phyloP scores from a whole-genome alignment of 2,888 invertebrate species.

The Coenonympha glycerion region DNA sequence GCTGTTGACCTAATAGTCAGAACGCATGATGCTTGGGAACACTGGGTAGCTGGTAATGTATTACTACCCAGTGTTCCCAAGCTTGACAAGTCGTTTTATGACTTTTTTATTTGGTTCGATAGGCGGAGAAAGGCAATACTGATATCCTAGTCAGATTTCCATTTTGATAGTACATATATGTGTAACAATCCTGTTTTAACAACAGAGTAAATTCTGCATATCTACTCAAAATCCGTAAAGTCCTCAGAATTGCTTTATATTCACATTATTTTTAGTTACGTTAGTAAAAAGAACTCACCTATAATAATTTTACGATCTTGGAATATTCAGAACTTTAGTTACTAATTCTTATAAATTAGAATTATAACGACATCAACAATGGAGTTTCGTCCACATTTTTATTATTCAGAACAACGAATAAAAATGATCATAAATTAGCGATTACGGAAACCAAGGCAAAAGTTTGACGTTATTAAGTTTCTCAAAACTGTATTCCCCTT shows the following conservation, averaged over 20 bases:
- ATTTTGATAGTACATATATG: constrained; percentile 10
- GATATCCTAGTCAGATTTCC: constrained; percentile 57
- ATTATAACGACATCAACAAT: background rate
- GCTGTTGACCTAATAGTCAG: constrained; percentile 63
- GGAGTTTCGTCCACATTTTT: background rate
- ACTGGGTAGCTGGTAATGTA: no score
- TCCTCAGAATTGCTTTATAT: no score
- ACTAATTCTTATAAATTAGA: background rate
- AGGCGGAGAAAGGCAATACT: constrained; percentile 67
- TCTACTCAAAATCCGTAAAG: no score
- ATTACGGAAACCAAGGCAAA: background rate
- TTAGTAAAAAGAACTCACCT: no score
- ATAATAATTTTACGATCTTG: background rate
- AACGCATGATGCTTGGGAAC: constrained; percentile 54
- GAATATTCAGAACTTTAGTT: background rate
- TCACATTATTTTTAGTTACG: no score
- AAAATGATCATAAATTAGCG: background rate
- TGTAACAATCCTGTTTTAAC: constrained; percentile 7
- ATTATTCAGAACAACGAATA: background rate
- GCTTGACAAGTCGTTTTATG: constrained; percentile 67
- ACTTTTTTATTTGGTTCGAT: constrained; percentile 71
- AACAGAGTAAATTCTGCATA: background rate
- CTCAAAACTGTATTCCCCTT: background rate
- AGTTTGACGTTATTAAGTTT: background rate
- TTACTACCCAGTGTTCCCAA: constrained; percentile 64